These are phyloP conservation scores for Manduca sexta DNA, from an alignment of 1,140 invertebrate species.

Conservation along the genomic window DNA sequence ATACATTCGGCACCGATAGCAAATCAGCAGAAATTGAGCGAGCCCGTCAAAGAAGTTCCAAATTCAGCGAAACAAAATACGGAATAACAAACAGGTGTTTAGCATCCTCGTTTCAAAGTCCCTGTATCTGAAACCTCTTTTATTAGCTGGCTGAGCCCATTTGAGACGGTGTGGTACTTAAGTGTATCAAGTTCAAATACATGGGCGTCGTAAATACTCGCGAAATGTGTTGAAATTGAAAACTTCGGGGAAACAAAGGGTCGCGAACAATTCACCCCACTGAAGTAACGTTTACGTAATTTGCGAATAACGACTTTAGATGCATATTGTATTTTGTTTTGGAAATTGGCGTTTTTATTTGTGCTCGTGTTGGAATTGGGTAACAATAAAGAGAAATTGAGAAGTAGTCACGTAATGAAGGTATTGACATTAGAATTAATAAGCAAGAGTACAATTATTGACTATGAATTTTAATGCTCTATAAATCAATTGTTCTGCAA, in stretches of 20 bases:
- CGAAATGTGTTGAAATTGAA: constrained; percentile 20
- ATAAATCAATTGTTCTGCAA: no score
- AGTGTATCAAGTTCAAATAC: constrained; percentile 14
- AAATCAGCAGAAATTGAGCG: background rate
- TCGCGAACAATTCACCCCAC: constrained; percentile 1
- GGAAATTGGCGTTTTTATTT: no score
- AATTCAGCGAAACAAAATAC: constrained; percentile 17
- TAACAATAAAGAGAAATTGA: no score
- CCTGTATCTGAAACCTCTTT: constrained; percentile 15
- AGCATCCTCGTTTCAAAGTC: constrained; percentile 11
- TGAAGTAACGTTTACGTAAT: background rate
- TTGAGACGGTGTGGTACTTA: constrained; percentile 17
- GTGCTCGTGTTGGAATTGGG: no score
- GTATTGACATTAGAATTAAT: no score
- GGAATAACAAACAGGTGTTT: constrained; percentile 24
- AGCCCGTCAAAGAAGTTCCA: background rate
- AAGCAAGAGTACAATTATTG: no score
- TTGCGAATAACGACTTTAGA: no score
- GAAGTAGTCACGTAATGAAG: no score
- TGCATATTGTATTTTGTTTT: no score
- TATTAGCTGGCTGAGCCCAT: constrained; percentile 23
- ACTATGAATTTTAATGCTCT: no score
- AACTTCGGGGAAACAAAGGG: constrained; percentile 8
- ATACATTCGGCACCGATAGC: no score
- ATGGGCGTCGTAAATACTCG: constrained; percentile 15